A percentile compares a stretch with the other conserved stretches of the same genome.
Evolutionary conservation across 2,888 invertebrate species (phyloP).

Genomic region (Rhingia rostrata): DNA sequence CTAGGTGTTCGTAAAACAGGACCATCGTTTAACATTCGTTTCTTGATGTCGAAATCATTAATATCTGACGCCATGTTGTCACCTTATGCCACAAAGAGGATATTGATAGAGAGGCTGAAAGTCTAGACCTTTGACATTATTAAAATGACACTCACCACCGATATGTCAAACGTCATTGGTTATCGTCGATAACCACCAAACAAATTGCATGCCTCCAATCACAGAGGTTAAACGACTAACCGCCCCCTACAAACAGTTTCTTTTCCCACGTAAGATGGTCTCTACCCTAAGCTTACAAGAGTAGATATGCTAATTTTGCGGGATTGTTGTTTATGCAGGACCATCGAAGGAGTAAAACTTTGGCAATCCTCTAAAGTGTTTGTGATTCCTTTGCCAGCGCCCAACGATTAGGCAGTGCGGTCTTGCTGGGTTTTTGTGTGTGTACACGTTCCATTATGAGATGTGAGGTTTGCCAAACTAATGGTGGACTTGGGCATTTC

Average conservation of each 20-base stretch:
- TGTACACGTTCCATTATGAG: neutral
- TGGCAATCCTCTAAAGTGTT: constrained; percentile 5
- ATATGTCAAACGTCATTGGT: too few species aligned
- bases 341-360: neutral
- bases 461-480: neutral
- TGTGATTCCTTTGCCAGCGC: neutral
- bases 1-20: neutral
- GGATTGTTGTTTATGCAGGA: neutral
- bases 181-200: too few species aligned
- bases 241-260: neutral
- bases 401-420: neutral
- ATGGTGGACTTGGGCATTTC: neutral
- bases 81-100: too few species aligned
- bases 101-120: too few species aligned
- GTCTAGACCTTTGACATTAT: too few species aligned
- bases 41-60: neutral
- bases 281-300: neutral
- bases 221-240: neutral
- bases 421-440: constrained; percentile 1
- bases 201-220: too few species aligned
- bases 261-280: neutral
- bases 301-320: neutral
- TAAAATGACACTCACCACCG: too few species aligned
- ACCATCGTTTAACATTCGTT: too few species aligned
- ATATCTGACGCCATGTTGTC: neutral